These are phyloP conservation scores for Aporrectodea caliginosa DNA, from an alignment of 1,140 invertebrate genomes.

Conservation along the genomic window DNA sequence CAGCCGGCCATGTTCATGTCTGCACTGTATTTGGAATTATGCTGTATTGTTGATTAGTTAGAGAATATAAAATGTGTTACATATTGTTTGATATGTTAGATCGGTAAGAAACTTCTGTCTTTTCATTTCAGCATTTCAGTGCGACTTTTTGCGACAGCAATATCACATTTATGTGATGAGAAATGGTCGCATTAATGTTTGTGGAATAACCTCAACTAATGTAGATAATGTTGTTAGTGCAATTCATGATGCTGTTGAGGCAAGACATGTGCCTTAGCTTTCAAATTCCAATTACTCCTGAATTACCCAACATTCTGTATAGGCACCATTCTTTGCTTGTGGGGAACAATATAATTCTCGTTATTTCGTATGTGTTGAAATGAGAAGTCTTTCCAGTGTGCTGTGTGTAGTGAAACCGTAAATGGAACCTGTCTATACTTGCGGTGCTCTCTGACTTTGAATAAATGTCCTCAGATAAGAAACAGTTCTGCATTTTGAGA, in stretches of 20 bases:
- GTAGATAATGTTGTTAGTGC: conserved; percentile 85
- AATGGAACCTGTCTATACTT: too few species aligned
- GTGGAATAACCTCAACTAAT: conserved; percentile 81
- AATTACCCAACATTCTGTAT: not conserved
- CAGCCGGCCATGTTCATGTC: not conserved
- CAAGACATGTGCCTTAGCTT: not conserved
- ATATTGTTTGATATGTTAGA: not conserved
- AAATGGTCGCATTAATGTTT: conserved; percentile 90
- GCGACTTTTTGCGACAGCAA: conserved; percentile 66
- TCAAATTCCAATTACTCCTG: not conserved
- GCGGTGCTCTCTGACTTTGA: too few species aligned
- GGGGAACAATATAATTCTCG: not conserved
- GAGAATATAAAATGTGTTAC: not conserved
- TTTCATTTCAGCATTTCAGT: conserved; percentile 22
- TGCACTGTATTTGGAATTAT: not conserved
- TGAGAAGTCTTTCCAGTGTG: too few species aligned
- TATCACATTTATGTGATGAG: conserved; percentile 77
- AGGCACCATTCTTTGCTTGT: not conserved
- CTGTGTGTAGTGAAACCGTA: too few species aligned
- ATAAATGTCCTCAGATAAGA: too few species aligned
- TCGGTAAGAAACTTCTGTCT: not conserved
- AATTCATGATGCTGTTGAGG: conserved; percentile 71
- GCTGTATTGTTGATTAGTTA: too few species aligned
- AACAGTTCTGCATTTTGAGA: too few species aligned
- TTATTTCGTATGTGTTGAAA: too few species aligned